These are phyloP conservation scores for Irena cyanogastra DNA, from an alignment of 2,113 vertebrate genomes.

Conservation along the genomic window DNA sequence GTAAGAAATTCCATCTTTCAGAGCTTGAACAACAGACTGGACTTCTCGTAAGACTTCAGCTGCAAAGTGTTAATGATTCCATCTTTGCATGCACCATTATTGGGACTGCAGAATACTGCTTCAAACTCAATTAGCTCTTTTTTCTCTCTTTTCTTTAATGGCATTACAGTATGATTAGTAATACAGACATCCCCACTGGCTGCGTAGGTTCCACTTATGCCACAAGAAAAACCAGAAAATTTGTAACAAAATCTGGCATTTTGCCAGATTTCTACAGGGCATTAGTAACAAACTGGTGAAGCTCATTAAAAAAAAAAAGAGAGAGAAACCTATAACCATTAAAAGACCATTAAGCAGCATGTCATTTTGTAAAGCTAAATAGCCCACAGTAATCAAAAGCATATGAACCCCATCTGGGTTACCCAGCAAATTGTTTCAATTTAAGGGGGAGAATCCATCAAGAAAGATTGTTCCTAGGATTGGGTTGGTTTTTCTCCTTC, in stretches of 20 bases:
- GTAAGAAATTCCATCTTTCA: background rate
- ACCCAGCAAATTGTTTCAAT: slow-evolving; percentile 96
- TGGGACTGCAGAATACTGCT: slow-evolving; percentile 36
- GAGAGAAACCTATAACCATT: slow-evolving; percentile 99
- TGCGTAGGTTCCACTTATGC: slow-evolving; percentile 78
- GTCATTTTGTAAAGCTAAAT: slow-evolving; percentile 99
- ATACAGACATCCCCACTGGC: slow-evolving; percentile 65
- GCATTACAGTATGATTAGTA: slow-evolving; percentile 61
- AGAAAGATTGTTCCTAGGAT: slow-evolving; percentile 89
- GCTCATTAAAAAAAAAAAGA: slow-evolving; percentile 82
- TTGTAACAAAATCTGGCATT: slow-evolving; percentile 84
- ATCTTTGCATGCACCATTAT: background rate
- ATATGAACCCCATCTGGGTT: slow-evolving; percentile 99
- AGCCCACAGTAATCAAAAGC: slow-evolving; percentile 99
- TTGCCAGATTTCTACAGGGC: slow-evolving; percentile 95
- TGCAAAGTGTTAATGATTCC: slow-evolving; percentile 44
- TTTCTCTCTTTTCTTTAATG: slow-evolving; percentile 27
- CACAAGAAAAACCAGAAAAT: slow-evolving; percentile 80
- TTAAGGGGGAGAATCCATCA: slow-evolving; percentile 94
- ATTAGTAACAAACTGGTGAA: slow-evolving; percentile 99
- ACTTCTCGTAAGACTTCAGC: slow-evolving; percentile 42
- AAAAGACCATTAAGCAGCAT: slow-evolving; percentile 99
- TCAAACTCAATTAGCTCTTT: slow-evolving; percentile 48
- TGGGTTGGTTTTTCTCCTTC: slow-evolving; percentile 86
- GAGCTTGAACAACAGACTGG: background rate